Conservation (phyloP, 2,113 vertebrate species). For the Ctenomys sociabilis region DNA sequence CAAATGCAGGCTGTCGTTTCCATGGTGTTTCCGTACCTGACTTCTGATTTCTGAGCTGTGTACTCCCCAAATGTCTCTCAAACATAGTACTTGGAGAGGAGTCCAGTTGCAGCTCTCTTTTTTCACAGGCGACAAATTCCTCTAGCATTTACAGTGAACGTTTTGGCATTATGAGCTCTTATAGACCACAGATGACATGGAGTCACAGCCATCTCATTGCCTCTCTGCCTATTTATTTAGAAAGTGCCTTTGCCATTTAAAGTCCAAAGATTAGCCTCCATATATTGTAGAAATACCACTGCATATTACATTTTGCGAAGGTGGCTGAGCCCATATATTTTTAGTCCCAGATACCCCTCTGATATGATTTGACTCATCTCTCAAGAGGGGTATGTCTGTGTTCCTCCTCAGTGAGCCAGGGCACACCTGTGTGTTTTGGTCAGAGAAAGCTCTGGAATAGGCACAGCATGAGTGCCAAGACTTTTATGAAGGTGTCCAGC, state of each 20-base stretch:
- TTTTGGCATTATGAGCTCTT: neutral
- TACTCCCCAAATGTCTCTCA: neutral
- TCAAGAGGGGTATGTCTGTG: neutral
- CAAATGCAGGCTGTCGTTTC: neutral
- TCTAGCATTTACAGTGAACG: neutral
- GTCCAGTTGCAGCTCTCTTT: neutral
- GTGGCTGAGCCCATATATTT: neutral
- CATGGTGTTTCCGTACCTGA: neutral
- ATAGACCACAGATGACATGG: neutral
- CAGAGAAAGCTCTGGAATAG: neutral
- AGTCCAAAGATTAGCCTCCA: neutral
- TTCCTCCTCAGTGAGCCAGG: neutral
- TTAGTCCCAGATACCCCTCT: accelerated
- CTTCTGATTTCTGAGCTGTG: neutral
- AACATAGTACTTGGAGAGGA: no score
- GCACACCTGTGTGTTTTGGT: neutral
- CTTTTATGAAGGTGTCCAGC: neutral
- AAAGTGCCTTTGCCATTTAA: neutral
- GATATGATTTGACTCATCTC: neutral
- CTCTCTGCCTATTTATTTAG: neutral
- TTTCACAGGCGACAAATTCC: neutral
- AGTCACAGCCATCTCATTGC: neutral
- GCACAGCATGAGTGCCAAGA: neutral
- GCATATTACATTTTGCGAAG: neutral
- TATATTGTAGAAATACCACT: neutral